Evolutionary conservation across 2,797 vertebrate genomes (phyloP).

Genomic region (Spheniscus humboldti): DNA sequence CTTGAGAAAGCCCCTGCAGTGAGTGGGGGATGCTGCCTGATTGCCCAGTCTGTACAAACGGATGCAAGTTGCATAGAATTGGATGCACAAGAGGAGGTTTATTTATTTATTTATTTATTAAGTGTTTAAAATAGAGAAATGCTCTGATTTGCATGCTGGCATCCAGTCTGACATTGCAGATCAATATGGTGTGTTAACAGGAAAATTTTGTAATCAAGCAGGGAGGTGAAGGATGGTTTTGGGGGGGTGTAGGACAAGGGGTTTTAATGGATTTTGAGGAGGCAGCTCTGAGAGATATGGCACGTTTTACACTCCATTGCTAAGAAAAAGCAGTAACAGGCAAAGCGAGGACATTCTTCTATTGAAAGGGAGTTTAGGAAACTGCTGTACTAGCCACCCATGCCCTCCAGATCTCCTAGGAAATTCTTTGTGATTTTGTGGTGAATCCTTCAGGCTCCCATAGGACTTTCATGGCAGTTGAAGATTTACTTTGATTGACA

Average conservation of each 20-base stretch:
- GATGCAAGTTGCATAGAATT: constrained; percentile 39
- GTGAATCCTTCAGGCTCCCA: neutral
- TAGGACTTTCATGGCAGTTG: neutral
- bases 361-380: neutral
- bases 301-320: neutral
- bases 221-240: neutral
- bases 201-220: neutral
- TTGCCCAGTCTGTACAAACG: neutral
- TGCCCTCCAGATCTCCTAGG: neutral
- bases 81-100: neutral
- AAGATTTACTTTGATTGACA: neutral
- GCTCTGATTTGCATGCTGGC: neutral
- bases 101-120: neutral
- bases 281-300: neutral
- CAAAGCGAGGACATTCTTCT: neutral
- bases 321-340: neutral
- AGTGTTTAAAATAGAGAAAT: constrained; percentile 25
- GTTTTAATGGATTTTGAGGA: neutral
- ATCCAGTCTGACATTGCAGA: constrained; percentile 33
- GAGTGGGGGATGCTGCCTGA: neutral
- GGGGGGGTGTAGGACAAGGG: neutral
- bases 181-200: constrained; percentile 1
- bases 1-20: constrained; percentile 57
- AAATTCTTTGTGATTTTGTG: constrained; percentile 21
- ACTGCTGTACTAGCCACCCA: neutral